Base-by-base conservation (phyloP, 2,888 invertebrate species). In the Aphodius granarius region DNA sequence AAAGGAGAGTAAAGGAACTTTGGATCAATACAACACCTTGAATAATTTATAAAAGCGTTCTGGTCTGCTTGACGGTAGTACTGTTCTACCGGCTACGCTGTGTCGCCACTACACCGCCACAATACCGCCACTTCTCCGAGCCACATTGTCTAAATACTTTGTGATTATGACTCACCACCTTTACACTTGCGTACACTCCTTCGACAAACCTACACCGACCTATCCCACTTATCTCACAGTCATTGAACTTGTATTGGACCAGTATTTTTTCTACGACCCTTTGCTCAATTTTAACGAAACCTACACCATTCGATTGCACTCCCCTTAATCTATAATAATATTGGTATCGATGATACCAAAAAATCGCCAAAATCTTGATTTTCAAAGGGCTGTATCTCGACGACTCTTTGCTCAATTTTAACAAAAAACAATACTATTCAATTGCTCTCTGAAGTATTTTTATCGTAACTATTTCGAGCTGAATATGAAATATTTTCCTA, bases 41-140 rank as follows among this genome's bases (percentile, higher is more conserved):
- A 86, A 86, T 86, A 86, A 86, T 86, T 85, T 86, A 86, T 85
- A 85, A 85, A 86, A 86, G 84, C 86, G 84, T 85, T 84, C 85
- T 85, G 84, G 84, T 83, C 84, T 83, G 84, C 79, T 81, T 80
- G 81, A 81, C 79, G 80, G 81, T 79, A 79, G 75, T 66, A 83
- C 84, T 84, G 84, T 85, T 83, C 83, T 81, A 81, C 81, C 82
- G 81, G 81, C 83, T 82, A 81, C 82, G 82, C 81, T 81, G 81
- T 83, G 82, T 83, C 82, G 82, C 80, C 80, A 73, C 74, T 43
- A 43, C 78, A 77, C 77, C 77, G 70, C 74, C 72, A 79, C 81
- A 82, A 79, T 79, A 81, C 81, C 80, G 68, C 77, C 76, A 74
- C 76, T 76, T 80, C 80, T 81, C 73, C 72, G 66, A 73, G 74